phyloP scores from a whole-genome alignment of 2,113 vertebrate species.

The Phaethon lepturus region DNA sequence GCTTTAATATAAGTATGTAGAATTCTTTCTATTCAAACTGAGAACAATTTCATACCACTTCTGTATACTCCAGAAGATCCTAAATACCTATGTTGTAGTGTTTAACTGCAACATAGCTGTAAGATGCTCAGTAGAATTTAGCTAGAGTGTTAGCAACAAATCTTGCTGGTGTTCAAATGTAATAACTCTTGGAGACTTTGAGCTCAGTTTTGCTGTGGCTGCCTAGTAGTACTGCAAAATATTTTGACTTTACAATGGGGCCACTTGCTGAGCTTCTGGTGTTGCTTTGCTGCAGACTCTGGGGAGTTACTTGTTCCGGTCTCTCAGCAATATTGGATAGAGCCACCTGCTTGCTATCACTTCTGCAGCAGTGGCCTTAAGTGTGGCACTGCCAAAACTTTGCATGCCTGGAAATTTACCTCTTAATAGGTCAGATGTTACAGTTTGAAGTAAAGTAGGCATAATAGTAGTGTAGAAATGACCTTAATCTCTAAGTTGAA shows the following conservation, averaged over 20 bases:
- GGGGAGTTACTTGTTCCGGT: background rate
- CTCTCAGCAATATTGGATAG: background rate
- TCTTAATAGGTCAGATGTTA: background rate
- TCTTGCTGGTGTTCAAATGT: background rate
- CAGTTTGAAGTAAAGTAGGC: background rate
- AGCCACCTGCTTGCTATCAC: background rate
- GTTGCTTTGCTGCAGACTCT: background rate
- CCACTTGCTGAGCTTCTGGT: background rate
- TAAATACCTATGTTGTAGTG: background rate
- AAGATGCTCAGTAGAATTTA: background rate
- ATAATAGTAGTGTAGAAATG: background rate
- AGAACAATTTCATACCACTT: background rate
- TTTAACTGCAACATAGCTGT: background rate
- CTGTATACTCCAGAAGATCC: background rate
- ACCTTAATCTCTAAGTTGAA: background rate
- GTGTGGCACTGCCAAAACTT: background rate
- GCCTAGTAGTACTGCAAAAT: background rate
- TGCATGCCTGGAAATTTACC: background rate
- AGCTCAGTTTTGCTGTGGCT: background rate
- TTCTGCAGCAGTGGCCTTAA: background rate
- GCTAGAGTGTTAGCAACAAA: background rate
- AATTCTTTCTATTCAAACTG: background rate
- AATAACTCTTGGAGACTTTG: background rate
- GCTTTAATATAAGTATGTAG: background rate
- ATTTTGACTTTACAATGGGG: background rate